Evolutionary conservation across 2,797 vertebrate genomes (phyloP).

Genomic region (Gorsachius magnificus): DNA sequence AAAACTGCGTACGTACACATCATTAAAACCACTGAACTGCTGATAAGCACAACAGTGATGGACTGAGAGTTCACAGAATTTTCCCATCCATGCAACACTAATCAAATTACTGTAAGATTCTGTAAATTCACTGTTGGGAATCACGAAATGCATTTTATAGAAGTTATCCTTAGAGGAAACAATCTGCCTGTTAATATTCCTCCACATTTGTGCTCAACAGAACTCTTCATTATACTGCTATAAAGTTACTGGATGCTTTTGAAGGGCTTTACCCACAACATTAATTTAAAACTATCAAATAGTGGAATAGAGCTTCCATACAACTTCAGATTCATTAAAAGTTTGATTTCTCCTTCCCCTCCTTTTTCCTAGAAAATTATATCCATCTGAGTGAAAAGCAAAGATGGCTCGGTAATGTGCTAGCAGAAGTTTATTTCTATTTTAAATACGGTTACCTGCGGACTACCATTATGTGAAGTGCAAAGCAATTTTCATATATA

Average conservation of each 20-base stretch:
- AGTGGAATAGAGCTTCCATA: neutral
- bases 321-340: neutral
- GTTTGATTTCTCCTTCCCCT: neutral
- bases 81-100: neutral
- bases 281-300: neutral
- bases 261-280: neutral
- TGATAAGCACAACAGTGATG: neutral
- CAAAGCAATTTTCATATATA: neutral
- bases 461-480: fast-evolving
- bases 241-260: neutral
- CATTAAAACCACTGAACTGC: neutral
- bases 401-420: fast-evolving
- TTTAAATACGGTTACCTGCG: neutral
- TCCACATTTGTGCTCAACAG: neutral
- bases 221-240: neutral
- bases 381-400: neutral
- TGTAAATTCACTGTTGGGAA: neutral
- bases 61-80: neutral
- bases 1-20: neutral
- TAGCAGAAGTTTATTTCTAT: neutral
- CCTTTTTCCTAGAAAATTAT: neutral
- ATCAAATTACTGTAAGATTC: neutral
- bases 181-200: neutral
- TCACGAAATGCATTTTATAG: neutral
- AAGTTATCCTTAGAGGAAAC: neutral